Evolutionary conservation across 2,888 invertebrate genomes (phyloP).

Genomic region (Lasioglossum marginatum): DNA sequence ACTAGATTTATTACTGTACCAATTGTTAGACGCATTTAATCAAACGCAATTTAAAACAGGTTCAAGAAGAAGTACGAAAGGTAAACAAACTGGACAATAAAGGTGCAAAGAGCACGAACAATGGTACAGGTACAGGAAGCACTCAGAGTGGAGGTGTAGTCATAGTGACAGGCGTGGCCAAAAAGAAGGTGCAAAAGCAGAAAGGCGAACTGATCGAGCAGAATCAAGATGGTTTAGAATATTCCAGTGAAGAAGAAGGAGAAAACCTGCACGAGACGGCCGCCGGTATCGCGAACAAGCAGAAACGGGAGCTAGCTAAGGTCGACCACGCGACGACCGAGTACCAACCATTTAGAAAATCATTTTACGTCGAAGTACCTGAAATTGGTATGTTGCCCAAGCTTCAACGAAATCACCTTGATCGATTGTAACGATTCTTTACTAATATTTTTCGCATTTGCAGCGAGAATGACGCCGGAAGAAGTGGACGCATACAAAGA

Average conservation of each 20-base stretch:
- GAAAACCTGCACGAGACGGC: conserved; percentile 97
- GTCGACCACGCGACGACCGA: conserved; percentile 95
- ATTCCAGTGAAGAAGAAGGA: conserved; percentile 98
- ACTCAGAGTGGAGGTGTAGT: conserved; percentile 87
- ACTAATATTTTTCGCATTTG: conserved; percentile 13
- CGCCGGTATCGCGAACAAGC: conserved; percentile 94
- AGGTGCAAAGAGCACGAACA: conserved; percentile 85
- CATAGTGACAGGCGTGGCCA: conserved; percentile 94
- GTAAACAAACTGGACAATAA: conserved; percentile 90
- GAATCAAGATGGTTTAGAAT: conserved; percentile 98
- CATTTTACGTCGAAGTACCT: conserved; percentile 98
- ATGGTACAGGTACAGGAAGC: conserved; percentile 82
- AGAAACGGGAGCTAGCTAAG: conserved; percentile 96
- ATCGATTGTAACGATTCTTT: not conserved
- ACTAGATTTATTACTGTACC: not conserved
- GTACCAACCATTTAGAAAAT: conserved; percentile 96
- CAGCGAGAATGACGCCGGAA: conserved; percentile 93
- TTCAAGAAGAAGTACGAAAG: conserved; percentile 93
- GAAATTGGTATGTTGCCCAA: conserved; percentile 88
- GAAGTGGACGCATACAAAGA: conserved; percentile 94
- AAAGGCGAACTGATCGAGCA: conserved; percentile 99
- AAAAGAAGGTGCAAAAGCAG: conserved; percentile 90
- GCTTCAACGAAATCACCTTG: conserved; percentile 74
- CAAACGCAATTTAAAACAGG: conserved; percentile 76
- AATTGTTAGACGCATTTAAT: not conserved